Base-by-base conservation (phyloP, 2,113 vertebrate genomes). In the Microcebus tavaratra region DNA sequence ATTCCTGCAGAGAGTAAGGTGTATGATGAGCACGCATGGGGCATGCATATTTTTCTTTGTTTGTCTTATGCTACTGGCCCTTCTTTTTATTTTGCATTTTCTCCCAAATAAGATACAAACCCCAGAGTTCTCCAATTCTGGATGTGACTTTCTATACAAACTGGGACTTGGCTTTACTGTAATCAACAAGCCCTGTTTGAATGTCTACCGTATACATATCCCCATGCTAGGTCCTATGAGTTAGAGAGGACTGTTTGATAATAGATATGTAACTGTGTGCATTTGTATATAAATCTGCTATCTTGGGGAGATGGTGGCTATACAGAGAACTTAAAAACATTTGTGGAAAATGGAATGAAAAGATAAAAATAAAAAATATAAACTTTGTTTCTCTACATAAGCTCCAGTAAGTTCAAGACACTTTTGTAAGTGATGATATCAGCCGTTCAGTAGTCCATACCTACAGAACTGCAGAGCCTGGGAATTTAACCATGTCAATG, bases 61-160 rank as follows among this genome's bases (percentile, higher is more conserved):
- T 63, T 73, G 18, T 72, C n/a, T 75, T 53, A 63, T 25, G 45
- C 11, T 55, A 68, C 59, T 57, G 4, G 61, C 21, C 67, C 75
- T 39, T n/a, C 59, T 48, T 79, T 78, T 84, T 48, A 45, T 39
- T 89, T 93, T 82, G 31, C 25, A 31, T 92, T 92, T 90, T 55
- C 53, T 55, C 45, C 42, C 76, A 76, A 63, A 68, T 39, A 39
- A 8, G 31, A 76, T 12, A 23, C 12, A 20, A 92, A 20, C 34
- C 27, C 65, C 68, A 20, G 57, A 29, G 20, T 81, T 91, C 76
- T 65, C 65, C 80, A 90, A 2, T 10, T 63, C 15, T 36, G 27
- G 36, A n/a, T 82, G 73, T 45, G 59, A 10, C 65, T 84, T 5
- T 78, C 68, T 83, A 50, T 12, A 53, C n/a, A 86, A 76, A 85